Percentiles rank a stretch among this genome's conserved stretches.
phyloP scores from a whole-genome alignment of 2,888 invertebrate genomes.

The Campopleginae sp. region DNA sequence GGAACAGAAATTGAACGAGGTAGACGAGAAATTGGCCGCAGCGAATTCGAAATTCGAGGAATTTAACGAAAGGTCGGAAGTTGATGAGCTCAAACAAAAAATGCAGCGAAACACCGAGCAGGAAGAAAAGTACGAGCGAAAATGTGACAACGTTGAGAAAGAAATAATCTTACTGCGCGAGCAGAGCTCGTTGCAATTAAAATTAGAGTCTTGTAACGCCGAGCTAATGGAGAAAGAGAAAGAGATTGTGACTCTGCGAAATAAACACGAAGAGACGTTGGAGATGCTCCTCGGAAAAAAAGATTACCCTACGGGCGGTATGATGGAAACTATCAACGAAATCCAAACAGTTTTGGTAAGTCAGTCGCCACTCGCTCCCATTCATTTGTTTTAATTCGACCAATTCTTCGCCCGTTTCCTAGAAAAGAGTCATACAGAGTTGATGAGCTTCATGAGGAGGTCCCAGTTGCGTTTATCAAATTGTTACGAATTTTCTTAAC shows the following conservation, averaged over 20 bases:
- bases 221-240: slow-evolving; percentile 85
- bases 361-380: neutral
- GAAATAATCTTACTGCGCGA: slow-evolving; percentile 87
- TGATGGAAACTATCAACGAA: slow-evolving; percentile 86
- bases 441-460: too few species aligned
- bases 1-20: slow-evolving; percentile 84
- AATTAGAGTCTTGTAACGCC: slow-evolving; percentile 87
- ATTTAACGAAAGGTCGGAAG: slow-evolving; percentile 83
- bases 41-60: slow-evolving; percentile 75
- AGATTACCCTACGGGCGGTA: slow-evolving; percentile 87
- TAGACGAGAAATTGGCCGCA: slow-evolving; percentile 75
- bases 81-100: slow-evolving; percentile 86
- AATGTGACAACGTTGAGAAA: slow-evolving; percentile 87
- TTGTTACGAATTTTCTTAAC: too few species aligned
- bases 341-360: slow-evolving; percentile 86
- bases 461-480: too few species aligned
- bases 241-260: slow-evolving; percentile 87
- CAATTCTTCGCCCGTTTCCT: slow-evolving; percentile 68
- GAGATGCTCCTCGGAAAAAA: slow-evolving; percentile 87
- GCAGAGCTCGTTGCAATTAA: slow-evolving; percentile 87
- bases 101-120: slow-evolving; percentile 87
- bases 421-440: too few species aligned
- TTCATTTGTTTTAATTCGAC: neutral
- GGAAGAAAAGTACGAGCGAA: slow-evolving; percentile 86
- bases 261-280: slow-evolving; percentile 89